Base-by-base conservation (phyloP, 30 jellyfish, hydroid and myxozoan genomes). In the Aurelia sp. region DNA sequence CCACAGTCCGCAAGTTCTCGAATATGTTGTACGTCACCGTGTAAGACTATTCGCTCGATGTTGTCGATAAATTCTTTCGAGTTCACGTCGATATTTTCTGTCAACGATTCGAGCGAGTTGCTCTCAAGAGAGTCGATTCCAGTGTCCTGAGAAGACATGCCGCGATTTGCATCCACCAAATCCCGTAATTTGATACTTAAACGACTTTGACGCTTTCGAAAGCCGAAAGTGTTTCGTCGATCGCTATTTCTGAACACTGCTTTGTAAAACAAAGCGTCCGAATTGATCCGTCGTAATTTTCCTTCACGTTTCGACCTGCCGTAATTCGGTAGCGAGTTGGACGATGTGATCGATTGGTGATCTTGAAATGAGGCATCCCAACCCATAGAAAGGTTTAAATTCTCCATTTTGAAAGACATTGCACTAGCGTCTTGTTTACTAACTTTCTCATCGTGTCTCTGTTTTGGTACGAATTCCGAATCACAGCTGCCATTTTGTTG, bases 1-100 rank as follows among this genome's bases (percentile, higher is more conserved):
- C 92, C 92, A 31, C 64, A 72, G 48, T 59, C 86, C 30, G 86
- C 92, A 60, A 83, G 92, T 62, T 72, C 92, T 58, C 70, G 86
- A 13, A 83, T 75, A 64, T 67, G 75, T 81, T 3, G 50, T 33
- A 83, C 64, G 75, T 72, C 81, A 15, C 92, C 86, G 51, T 22
- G 57, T 61, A 74, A 22, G 24, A 83, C 53, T 70, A 83, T 72
- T 52, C 71, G 67, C 35, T 71, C 86, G 31, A 83, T 60, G 3
- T 72, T 83, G 12, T 47, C 41, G 15, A 70, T 20, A 33, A 83
- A 53, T 21, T 71, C 76, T 60, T 71, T 51, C 71, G 92, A 68
- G 70, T 83, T 71, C 57, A 83, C 74, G 59, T 71, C 75, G 31
- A 40, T n/a, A 33, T 20, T 63, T 59, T n/a, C 69, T 13, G 24